These are phyloP conservation scores for Cebidichthys violaceus DNA, from an alignment of 2,113 vertebrate genomes.

Conservation along the genomic window DNA sequence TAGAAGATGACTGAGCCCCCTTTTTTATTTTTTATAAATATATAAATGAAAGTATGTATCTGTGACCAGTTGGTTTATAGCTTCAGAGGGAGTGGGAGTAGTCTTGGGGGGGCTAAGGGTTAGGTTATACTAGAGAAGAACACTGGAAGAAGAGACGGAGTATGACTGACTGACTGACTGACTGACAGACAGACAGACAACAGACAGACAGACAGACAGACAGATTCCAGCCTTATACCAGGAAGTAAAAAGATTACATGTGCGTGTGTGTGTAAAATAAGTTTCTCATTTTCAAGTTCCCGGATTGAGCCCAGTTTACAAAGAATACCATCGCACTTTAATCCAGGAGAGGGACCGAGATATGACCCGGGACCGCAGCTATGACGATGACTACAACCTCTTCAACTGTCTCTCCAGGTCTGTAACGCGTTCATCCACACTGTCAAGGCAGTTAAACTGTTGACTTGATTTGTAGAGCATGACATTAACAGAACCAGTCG, in stretches of 20 bases:
- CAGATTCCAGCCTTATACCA: neutral
- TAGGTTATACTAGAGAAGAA: neutral
- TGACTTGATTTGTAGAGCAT: neutral
- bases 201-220: no score
- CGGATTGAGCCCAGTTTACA: constrained; percentile 77
- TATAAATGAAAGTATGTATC: neutral
- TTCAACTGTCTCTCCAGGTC: constrained; percentile 92
- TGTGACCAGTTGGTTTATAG: neutral
- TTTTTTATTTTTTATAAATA: no score
- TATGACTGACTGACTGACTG: no score
- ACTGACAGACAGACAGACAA: no score
- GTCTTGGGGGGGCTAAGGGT: no score
- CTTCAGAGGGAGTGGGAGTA: neutral
- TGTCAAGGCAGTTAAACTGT: neutral
- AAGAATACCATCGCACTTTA: constrained; percentile 79
- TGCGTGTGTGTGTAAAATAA: neutral
- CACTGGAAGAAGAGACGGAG: no score
- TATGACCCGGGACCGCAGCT: constrained; percentile 63
- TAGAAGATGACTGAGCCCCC: neutral
- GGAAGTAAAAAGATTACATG: neutral
- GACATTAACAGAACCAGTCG: neutral
- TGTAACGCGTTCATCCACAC: neutral
- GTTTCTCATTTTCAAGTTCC: constrained; percentile 52
- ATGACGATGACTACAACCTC: constrained; percentile 85
- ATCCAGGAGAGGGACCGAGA: constrained; percentile 83